phyloP scores from a whole-genome alignment of 2,888 invertebrate genomes.

The Brachypalpus laphriformis region DNA sequence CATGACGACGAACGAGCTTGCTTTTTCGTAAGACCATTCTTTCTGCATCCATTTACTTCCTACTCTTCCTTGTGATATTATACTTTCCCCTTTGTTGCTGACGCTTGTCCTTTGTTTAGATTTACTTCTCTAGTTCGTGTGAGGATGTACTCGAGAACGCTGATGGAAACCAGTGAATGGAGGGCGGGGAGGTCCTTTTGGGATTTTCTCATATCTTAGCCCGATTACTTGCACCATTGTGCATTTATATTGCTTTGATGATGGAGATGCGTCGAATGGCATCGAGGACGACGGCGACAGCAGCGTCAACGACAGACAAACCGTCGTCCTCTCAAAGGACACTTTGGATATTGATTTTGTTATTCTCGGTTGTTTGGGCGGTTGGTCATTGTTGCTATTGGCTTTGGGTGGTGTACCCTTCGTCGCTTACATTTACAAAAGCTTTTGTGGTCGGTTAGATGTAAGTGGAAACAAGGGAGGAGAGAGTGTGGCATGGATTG shows the following conservation, averaged over 20 bases:
- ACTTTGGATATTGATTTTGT: constrained; percentile 64
- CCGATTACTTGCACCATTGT: constrained; percentile 73
- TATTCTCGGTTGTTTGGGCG: constrained; percentile 43
- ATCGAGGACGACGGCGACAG: neutral
- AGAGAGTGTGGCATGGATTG: constrained; percentile 6
- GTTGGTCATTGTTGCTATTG: constrained; percentile 37
- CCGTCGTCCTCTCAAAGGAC: constrained; percentile 41
- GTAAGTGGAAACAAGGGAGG: constrained; percentile 32
- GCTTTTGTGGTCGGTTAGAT: constrained; percentile 54
- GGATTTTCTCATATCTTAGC: constrained; percentile 68
- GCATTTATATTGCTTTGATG: constrained; percentile 73
- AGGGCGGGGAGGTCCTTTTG: constrained; percentile 42
- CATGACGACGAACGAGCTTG: constrained; percentile 40
- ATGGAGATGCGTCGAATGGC: constrained; percentile 62
- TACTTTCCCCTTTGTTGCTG: constrained; percentile 56
- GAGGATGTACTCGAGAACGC: constrained; percentile 16
- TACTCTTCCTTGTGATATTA: constrained; percentile 8
- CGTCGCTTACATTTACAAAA: constrained; percentile 62
- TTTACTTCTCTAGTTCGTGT: constrained; percentile 41
- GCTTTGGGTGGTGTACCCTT: neutral
- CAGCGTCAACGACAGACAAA: neutral
- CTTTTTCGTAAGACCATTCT: constrained; percentile 61
- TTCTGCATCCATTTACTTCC: constrained; percentile 59
- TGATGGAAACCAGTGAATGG: constrained; percentile 16
- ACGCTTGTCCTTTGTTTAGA: constrained; percentile 67